A percentile compares a stretch with the other conserved stretches of the same genome.
Conservation (phyloP, 1,140 invertebrate species). For the Bombyx mandarina region DNA sequence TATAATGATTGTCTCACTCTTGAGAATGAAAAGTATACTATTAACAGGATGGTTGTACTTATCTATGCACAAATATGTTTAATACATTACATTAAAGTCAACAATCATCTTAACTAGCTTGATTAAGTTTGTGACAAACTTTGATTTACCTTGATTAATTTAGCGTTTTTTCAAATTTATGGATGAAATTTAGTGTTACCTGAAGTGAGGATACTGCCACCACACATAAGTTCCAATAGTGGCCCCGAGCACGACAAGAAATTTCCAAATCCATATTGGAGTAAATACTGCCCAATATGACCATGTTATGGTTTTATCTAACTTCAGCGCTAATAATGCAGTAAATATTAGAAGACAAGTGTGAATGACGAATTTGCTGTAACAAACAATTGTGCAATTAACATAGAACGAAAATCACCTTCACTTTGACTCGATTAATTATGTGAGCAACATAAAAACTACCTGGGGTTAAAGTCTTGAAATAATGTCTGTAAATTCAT, state of each 20-base stretch:
- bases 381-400: slow-evolving; percentile 24
- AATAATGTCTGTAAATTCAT: slow-evolving; percentile 93
- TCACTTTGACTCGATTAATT: slow-evolving; percentile 6
- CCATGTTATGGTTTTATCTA: slow-evolving; percentile 90
- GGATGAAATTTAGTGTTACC: slow-evolving; percentile 65
- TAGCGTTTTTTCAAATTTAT: neutral
- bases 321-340: slow-evolving; percentile 87
- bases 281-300: slow-evolving; percentile 95
- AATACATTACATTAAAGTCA: neutral
- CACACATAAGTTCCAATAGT: slow-evolving; percentile 93
- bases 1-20: too few relatives aligned
- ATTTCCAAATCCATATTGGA: slow-evolving; percentile 98
- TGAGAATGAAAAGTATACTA: too few relatives aligned
- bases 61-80: neutral
- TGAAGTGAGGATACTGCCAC: slow-evolving; percentile 94
- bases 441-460: slow-evolving; percentile 27
- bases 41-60: too few relatives aligned
- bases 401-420: slow-evolving; percentile 7
- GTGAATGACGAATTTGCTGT: slow-evolving; percentile 97
- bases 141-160: too few relatives aligned
- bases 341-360: slow-evolving; percentile 93
- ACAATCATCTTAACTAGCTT: neutral
- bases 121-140: too few relatives aligned
- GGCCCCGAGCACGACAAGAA: slow-evolving; percentile 90
- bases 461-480: slow-evolving; percentile 95